Evolutionary conservation across 2,888 invertebrate species (phyloP).

Genomic region (Xylophagus ater): DNA sequence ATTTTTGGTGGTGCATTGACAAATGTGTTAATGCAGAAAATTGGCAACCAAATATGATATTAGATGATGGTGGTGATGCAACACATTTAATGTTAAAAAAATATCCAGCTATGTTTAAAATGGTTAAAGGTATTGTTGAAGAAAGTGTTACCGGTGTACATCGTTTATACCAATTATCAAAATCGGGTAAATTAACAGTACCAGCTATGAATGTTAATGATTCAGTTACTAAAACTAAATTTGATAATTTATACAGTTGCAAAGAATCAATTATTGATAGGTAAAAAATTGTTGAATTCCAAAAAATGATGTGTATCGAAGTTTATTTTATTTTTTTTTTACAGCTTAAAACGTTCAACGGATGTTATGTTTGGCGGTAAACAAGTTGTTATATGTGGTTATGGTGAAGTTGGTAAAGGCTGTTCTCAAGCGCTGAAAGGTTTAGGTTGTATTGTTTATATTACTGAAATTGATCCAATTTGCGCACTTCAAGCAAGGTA

Average conservation of each 20-base stretch:
- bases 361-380: slow-evolving; percentile 98
- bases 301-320: not conserved
- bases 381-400: slow-evolving; percentile 91
- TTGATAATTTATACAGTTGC: slow-evolving; percentile 93
- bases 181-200: slow-evolving; percentile 84
- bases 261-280: slow-evolving; percentile 83
- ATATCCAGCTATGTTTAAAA: slow-evolving; percentile 84
- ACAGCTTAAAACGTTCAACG: slow-evolving; percentile 41
- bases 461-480: slow-evolving; percentile 94
- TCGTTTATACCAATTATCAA: slow-evolving; percentile 87
- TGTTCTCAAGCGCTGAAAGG: slow-evolving; percentile 92
- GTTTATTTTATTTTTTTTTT: slow-evolving; percentile 12
- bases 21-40: slow-evolving; percentile 81
- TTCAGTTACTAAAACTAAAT: slow-evolving; percentile 96
- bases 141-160: slow-evolving; percentile 98
- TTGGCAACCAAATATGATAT: slow-evolving; percentile 97
- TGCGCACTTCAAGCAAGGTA: slow-evolving; percentile 91
- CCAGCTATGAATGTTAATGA: slow-evolving; percentile 99
- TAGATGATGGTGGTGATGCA: slow-evolving; percentile 95
- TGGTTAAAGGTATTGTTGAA: slow-evolving; percentile 93
- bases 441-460: slow-evolving; percentile 77
- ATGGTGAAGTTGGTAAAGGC: slow-evolving; percentile 95
- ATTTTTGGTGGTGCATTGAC: slow-evolving; percentile 99
- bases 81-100: slow-evolving; percentile 94
- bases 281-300: slow-evolving; percentile 37